Conservation (phyloP, 2,113 vertebrate species). For the Micronycteris hirsuta region DNA sequence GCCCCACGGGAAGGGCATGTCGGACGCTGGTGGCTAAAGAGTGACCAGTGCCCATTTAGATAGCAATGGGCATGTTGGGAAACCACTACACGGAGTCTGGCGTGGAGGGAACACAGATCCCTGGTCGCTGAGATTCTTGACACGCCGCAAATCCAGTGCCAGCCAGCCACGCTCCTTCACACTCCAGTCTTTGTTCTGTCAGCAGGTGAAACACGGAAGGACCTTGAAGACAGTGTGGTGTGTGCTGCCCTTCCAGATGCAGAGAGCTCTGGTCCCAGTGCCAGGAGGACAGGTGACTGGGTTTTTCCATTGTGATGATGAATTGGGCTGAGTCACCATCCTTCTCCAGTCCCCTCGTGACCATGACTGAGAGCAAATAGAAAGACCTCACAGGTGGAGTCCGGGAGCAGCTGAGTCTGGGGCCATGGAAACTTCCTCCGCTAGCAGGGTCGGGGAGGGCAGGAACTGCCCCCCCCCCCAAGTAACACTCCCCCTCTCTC, state of each 20-base stretch:
- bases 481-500: not conserved
- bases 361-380: slow-evolving; percentile 52
- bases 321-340: slow-evolving; percentile 72
- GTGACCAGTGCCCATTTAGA: not conserved
- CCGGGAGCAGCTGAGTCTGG: not conserved
- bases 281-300: slow-evolving; percentile 72
- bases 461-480: not conserved
- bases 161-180: not conserved
- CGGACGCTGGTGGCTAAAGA: not conserved
- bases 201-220: slow-evolving; percentile 56
- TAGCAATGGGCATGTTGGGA: not conserved
- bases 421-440: not conserved
- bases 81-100: not conserved
- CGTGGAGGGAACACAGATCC: not conserved
- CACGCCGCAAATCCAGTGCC: not conserved
- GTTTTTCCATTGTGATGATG: slow-evolving; percentile 74
- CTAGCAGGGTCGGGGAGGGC: not conserved
- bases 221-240: slow-evolving; percentile 46
- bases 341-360: slow-evolving; percentile 53
- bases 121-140: accelerated
- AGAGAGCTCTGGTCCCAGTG: slow-evolving; percentile 14
- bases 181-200: not conserved
- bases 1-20: not conserved
- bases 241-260: slow-evolving; percentile 61
- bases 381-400: not conserved